Evolutionary conservation across 2,888 invertebrate species (phyloP).

Genomic region (Cataglyphis albicans): DNA sequence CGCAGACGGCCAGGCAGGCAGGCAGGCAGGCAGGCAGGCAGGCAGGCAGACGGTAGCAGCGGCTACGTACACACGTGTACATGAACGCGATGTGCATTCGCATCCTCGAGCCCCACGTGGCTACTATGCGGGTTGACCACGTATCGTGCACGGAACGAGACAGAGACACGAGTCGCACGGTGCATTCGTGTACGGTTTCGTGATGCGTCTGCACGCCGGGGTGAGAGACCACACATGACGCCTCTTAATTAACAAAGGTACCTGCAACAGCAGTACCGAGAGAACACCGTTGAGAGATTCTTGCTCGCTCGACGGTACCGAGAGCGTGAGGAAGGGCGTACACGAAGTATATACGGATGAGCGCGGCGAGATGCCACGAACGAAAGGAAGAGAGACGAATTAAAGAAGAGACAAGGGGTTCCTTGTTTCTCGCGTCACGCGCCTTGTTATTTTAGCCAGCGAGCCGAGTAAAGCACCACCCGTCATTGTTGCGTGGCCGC

Average conservation of each 20-base stretch:
- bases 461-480: slow-evolving; percentile 55
- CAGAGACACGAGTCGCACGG: slow-evolving; percentile 56
- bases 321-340: slow-evolving; percentile 16
- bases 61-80: neutral
- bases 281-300: slow-evolving; percentile 40
- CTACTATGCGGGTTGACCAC: slow-evolving; percentile 68
- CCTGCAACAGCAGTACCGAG: slow-evolving; percentile 60
- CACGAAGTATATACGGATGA: slow-evolving; percentile 24
- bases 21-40: neutral
- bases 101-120: slow-evolving; percentile 62
- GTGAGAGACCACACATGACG: slow-evolving; percentile 80
- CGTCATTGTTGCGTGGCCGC: slow-evolving; percentile 55
- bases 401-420: slow-evolving; percentile 75
- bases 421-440: slow-evolving; percentile 79
- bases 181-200: slow-evolving; percentile 68
- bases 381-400: slow-evolving; percentile 44
- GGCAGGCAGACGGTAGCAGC: slow-evolving; percentile 13
- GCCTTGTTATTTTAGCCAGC: slow-evolving; percentile 76
- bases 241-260: slow-evolving; percentile 83
- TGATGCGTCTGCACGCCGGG: slow-evolving; percentile 56
- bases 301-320: slow-evolving; percentile 23
- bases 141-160: slow-evolving; percentile 65
- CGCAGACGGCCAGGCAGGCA: slow-evolving; percentile 23
- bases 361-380: slow-evolving; percentile 58
- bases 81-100: slow-evolving; percentile 16